Percentiles rank a stretch among this genome's conserved stretches.
These are phyloP conservation scores for Streblospio benedicti DNA, from an alignment of 1,140 invertebrate genomes.

Conservation along the genomic window DNA sequence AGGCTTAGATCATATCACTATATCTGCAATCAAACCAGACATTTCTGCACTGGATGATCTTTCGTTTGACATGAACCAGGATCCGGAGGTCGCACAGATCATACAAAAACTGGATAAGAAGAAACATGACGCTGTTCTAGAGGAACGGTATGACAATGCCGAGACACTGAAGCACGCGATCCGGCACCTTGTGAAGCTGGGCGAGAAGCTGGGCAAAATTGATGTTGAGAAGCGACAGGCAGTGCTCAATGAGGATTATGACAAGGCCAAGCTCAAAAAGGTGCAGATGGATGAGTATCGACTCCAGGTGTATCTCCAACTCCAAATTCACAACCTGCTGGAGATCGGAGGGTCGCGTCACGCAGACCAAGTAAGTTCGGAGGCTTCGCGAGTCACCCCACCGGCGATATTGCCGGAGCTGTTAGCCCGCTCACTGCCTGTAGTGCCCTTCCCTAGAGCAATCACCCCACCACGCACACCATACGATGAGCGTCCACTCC, in stretches of 20 bases:
- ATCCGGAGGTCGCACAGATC: constrained; percentile 78
- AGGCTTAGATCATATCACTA: too few relatives aligned
- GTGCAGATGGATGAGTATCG: constrained; percentile 76
- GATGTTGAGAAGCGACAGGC: constrained; percentile 83
- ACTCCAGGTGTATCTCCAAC: constrained; percentile 59
- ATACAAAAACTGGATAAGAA: constrained; percentile 79
- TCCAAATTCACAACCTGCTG: constrained; percentile 66
- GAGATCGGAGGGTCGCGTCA: constrained; percentile 61
- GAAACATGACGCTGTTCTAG: constrained; percentile 75
- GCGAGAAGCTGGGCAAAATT: constrained; percentile 80
- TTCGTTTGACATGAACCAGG: constrained; percentile 95
- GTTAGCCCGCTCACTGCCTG: too few relatives aligned
- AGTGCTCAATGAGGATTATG: constrained; percentile 81
- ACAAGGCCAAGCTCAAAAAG: constrained; percentile 77
- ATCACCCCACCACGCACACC: constrained; percentile 47
- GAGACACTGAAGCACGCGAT: constrained; percentile 79
- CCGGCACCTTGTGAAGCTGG: constrained; percentile 66
- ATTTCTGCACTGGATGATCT: constrained; percentile 84
- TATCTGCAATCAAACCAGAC: too few relatives aligned
- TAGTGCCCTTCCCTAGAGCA: too few relatives aligned
- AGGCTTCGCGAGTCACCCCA: too few relatives aligned
- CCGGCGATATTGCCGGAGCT: too few relatives aligned
- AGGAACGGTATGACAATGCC: constrained; percentile 83
- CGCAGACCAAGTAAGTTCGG: too few relatives aligned
- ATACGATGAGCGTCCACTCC: constrained; percentile 74